Evolutionary conservation across 2,888 invertebrate species (phyloP).

Genomic region (Euzetes globulus): DNA sequence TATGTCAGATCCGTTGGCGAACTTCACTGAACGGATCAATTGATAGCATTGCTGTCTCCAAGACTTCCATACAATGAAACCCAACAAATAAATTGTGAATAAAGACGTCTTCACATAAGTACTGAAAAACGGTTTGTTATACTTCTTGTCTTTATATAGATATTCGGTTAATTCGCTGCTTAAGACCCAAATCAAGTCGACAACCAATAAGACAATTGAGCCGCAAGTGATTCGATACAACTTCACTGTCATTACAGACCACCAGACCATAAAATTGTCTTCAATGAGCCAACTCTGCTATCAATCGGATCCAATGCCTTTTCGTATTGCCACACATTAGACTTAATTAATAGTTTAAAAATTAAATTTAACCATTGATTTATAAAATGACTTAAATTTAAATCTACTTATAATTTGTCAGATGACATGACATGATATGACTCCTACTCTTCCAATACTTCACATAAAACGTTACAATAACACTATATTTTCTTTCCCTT

Average conservation of each 20-base stretch:
- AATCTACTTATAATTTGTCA: not conserved
- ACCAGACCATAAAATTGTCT: not conserved
- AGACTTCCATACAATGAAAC: slow-evolving; percentile 78
- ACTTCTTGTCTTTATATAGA: slow-evolving; percentile 61
- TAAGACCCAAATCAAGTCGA: slow-evolving; percentile 91
- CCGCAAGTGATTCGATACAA: slow-evolving; percentile 55
- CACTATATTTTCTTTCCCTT: not conserved
- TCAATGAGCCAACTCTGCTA: not conserved
- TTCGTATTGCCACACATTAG: not conserved
- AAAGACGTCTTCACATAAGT: slow-evolving; percentile 91
- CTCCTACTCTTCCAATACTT: not conserved
- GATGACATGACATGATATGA: not conserved
- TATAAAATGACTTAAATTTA: not conserved
- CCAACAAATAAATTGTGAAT: slow-evolving; percentile 81
- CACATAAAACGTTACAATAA: not conserved
- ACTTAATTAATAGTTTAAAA: not conserved
- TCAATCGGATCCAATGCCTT: not conserved
- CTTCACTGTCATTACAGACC: slow-evolving; percentile 16
- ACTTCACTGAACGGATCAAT: not conserved
- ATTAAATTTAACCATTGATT: not conserved
- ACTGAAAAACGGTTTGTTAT: slow-evolving; percentile 88
- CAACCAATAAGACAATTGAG: slow-evolving; percentile 73
- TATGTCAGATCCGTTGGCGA: not conserved
- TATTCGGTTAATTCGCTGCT: slow-evolving; percentile 77
- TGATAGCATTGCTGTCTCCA: slow-evolving; percentile 70